Base-by-base conservation (phyloP, 2,797 vertebrate species). In the Coccyzus lansbergi region DNA sequence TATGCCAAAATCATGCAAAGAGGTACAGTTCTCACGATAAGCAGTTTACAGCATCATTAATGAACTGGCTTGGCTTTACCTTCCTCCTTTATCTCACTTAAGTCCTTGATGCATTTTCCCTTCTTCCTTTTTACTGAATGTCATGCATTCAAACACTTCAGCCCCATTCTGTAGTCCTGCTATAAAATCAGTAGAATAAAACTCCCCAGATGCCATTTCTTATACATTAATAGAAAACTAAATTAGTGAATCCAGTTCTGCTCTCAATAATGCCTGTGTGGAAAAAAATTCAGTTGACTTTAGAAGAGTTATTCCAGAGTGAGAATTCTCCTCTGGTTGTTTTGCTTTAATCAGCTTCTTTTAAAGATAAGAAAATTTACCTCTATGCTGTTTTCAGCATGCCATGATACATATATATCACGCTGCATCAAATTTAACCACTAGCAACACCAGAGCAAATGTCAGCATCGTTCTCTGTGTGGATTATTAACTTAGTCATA, bases 41-140 rank as follows among this genome's bases (percentile, higher is more conserved):
- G 46, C 64, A 74, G 21, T 86, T 91, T 90, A 56, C 74, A 74
- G 36, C 34, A 60, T 86, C 68, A 7, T 86, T 90, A 82, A 90
- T 87, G 49, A 91, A 25, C 60, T 86, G 85, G 59, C 63, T 93
- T 89, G 42, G 36, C 52, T 86, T 91, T 74, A 79, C n/a, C 74
- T 60, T 93, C 49, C 78, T 86, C 46, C 38, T 84, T 70, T 56
- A 33, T 91, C 36, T 91, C 67, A 67, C 56, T 88, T 82, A 79
- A 56, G 9, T 44, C 42, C 59, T 81, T 70, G 40, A 64, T 84
- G 42, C 48, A n/a, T 89, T 91, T 93, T 90, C 25, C 19, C 10
- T 51, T 72, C 34, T 82, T 84, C 29, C n/a, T 92, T 92, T 85
- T 56, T 67, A 63, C 69, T 76, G 59, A 40, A 34, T 82, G n/a